Conservation (phyloP, 1,140 invertebrate genomes). For the Pogonomyrmex barbatus region DNA sequence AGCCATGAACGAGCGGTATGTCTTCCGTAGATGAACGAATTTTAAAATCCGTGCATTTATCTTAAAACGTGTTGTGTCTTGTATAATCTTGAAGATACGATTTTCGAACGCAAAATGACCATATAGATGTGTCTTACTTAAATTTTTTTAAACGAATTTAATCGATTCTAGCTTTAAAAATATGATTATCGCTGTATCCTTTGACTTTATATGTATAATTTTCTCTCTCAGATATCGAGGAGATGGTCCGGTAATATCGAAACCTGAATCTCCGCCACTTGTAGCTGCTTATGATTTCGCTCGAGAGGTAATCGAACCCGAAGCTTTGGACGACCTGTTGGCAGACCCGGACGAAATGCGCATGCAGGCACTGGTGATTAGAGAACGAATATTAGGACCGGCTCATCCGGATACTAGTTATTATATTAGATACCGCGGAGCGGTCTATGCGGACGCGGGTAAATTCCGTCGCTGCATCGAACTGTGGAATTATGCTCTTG, state of each 20-base stretch:
- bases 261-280: conserved; percentile 89
- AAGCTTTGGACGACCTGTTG: conserved; percentile 94
- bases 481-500: conserved; percentile 98
- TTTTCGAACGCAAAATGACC: background rate
- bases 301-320: conserved; percentile 92
- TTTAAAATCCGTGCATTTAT: background rate
- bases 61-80: background rate
- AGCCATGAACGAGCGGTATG: conserved; percentile 93
- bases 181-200: background rate
- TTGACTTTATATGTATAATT: background rate
- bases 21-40: no score
- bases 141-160: background rate
- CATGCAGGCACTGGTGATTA: conserved; percentile 97
- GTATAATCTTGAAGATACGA: background rate
- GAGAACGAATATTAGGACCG: conserved; percentile 96
- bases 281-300: conserved; percentile 96
- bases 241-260: conserved; percentile 88
- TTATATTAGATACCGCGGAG: conserved; percentile 97
- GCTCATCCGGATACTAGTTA: conserved; percentile 98
- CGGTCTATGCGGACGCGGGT: conserved; percentile 97
- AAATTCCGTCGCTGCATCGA: conserved; percentile 96
- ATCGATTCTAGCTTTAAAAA: background rate
- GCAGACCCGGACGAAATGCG: conserved; percentile 97
- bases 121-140: background rate
- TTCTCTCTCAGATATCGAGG: conserved; percentile 85